A percentile compares a stretch with the other conserved stretches of the same genome.
phyloP scores from a whole-genome alignment of 2,797 vertebrate genomes.

The Strix occidentalis region DNA sequence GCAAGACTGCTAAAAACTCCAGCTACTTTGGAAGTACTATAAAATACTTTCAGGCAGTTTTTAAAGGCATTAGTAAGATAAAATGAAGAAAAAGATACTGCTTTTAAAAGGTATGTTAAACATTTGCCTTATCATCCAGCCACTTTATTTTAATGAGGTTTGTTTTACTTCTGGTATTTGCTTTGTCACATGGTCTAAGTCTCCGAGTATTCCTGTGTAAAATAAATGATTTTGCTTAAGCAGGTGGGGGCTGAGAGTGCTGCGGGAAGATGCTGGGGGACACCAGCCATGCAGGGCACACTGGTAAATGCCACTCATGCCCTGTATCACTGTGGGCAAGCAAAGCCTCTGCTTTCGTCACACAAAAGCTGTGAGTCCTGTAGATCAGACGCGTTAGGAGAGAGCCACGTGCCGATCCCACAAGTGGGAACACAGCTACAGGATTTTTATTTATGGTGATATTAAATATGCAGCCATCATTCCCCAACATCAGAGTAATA shows the following conservation, averaged over 20 bases:
- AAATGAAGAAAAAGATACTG: background rate
- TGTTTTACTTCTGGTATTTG: slow-evolving; percentile 39
- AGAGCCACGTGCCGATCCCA: background rate
- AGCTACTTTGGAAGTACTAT: background rate
- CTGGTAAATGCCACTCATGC: background rate
- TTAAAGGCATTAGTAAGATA: slow-evolving; percentile 20
- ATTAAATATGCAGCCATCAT: slow-evolving; percentile 61
- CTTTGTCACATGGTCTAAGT: background rate
- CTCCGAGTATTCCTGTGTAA: background rate
- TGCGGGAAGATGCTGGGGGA: background rate
- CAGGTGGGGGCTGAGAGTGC: background rate
- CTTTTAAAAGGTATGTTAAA: slow-evolving; percentile 34
- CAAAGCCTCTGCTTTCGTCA: background rate
- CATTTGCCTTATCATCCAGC: slow-evolving; percentile 13
- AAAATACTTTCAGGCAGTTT: background rate
- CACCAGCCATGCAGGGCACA: background rate
- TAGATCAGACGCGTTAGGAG: fast-evolving
- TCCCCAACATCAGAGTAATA: slow-evolving; percentile 51
- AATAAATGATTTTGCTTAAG: background rate
- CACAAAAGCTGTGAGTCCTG: background rate
- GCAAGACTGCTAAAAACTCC: background rate
- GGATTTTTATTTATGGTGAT: slow-evolving; percentile 20
- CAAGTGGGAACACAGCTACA: background rate
- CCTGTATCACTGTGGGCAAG: background rate
- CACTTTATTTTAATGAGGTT: slow-evolving; percentile 60